Base-by-base conservation (phyloP, 2,888 invertebrate species). In the Loripinus fragilis region DNA sequence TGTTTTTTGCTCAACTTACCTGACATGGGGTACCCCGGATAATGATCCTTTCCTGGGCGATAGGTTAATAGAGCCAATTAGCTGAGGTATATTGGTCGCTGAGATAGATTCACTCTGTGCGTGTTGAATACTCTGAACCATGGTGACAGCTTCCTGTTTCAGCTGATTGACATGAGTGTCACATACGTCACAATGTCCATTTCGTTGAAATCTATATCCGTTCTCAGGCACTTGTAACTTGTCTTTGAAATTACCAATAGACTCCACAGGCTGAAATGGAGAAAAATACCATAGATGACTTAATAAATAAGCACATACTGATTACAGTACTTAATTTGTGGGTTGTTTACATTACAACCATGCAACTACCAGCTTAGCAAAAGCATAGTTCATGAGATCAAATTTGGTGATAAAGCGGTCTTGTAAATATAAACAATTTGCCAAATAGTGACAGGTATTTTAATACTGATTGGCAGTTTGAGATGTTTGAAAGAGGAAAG, bases 81-180 rank as follows among this genome's bases (percentile, higher is more conserved):
- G 80, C 20, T 85, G 86, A 50, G 88, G 88, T 60, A 87, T 84
- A 69, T 83, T 86, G 64, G 88, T 79, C 38, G 86, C 50, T 28
- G 80, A 71, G 17, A 77, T 80, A 25, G 82, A 73, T 42, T 89
- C 86, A 28, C 78, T 83, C 80, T 91, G 91, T 28, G 91, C 89
- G 52, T 90, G 87, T 71, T 91, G 90, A 70, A 91, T 88, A 71
- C 89, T 89, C 80, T 90, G 88, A 28, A 92, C 90, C 90, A 91
- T 91, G 35, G 87, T 86, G 35, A 90, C 81, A 7, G 91, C 91
- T 80, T 92, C 91, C 70, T 88, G 87, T 66, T 90, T 90, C 64
- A 92, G 86, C 64, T 88, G 89, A 1, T 74, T 78, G 35, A 90
- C 76, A 48, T 86, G 88, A 0, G 91, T 91, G 77, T 90, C 89